These are phyloP conservation scores for Drosophila prolongata DNA, from an alignment of 2,888 invertebrate species.

Conservation along the genomic window DNA sequence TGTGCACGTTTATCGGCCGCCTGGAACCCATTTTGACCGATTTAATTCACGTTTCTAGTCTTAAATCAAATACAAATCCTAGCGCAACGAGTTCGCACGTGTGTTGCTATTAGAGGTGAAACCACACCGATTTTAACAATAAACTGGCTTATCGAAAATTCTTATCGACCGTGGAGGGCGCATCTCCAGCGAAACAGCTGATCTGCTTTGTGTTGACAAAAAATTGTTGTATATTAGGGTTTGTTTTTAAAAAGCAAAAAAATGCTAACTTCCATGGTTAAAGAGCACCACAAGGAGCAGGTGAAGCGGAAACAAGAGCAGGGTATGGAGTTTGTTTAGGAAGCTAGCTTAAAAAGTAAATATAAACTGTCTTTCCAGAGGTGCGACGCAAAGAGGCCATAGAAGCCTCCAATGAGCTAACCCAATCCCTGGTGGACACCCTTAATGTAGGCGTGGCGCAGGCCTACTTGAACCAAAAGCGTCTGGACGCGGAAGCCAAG, in stretches of 20 bases:
- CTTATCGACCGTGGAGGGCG: not conserved
- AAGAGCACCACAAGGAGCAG: conserved; percentile 88
- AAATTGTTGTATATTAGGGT: not conserved
- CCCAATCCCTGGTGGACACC: conserved; percentile 97
- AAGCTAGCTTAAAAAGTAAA: not conserved
- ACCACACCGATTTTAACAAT: not conserved
- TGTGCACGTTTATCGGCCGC: conserved; percentile 71
- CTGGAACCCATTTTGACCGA: conserved; percentile 60
- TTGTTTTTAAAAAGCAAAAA: conserved; percentile 61
- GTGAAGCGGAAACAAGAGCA: conserved; percentile 91
- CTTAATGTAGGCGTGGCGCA: conserved; percentile 99
- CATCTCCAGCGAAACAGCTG: conserved; percentile 24
- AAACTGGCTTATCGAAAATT: not conserved
- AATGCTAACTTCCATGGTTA: conserved; percentile 86
- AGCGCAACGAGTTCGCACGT: conserved; percentile 32
- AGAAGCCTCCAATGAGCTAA: conserved; percentile 95
- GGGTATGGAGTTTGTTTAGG: conserved; percentile 85
- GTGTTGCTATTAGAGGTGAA: conserved; percentile 21
- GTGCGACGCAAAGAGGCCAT: conserved; percentile 96
- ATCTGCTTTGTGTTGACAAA: conserved; percentile 14
- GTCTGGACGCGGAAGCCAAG: conserved; percentile 98
- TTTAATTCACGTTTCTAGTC: conserved; percentile 1
- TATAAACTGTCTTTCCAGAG: conserved; percentile 87
- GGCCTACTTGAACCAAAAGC: conserved; percentile 98
- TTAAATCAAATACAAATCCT: not conserved